Conservation (phyloP, 2,797 vertebrate species). For the Chelonia mydas region DNA sequence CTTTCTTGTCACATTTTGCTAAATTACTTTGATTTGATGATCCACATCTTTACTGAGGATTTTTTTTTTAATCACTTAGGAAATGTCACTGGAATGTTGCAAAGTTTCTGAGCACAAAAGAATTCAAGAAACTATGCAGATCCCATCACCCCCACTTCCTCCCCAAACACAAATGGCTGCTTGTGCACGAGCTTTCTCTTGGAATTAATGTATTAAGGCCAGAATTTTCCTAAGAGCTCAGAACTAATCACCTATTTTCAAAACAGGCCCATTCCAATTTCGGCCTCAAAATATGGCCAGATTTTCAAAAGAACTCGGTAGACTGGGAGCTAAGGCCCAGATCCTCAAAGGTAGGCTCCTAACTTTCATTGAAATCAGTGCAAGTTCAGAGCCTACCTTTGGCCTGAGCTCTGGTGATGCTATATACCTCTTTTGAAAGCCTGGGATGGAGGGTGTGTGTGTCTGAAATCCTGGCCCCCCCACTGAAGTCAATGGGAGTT, state of each 20-base stretch:
- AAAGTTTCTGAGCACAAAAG: conserved; percentile 54
- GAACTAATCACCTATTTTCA: not conserved
- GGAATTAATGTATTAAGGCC: not conserved
- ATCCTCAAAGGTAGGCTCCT: not conserved
- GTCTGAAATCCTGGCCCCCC: not conserved
- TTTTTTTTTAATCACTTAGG: conserved; percentile 38
- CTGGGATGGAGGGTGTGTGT: too few species aligned
- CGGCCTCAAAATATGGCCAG: not conserved
- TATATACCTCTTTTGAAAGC: too few species aligned
- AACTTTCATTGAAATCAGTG: not conserved
- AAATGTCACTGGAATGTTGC: conserved; percentile 58
- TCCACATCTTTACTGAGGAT: conserved; percentile 67
- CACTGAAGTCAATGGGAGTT: not conserved
- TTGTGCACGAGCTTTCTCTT: not conserved
- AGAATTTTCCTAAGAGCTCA: not conserved
- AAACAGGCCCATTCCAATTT: not conserved
- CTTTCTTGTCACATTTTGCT: conserved; percentile 78
- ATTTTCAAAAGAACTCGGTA: not conserved
- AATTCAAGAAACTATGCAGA: conserved; percentile 19
- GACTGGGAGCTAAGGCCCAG: not conserved
- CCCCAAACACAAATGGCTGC: not conserved
- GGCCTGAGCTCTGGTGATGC: too few species aligned
- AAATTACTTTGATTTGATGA: conserved; percentile 80
- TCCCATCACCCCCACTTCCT: not conserved
- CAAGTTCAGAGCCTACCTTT: not conserved